These are phyloP conservation scores for Limonius californicus DNA, from an alignment of 1,140 invertebrate genomes.

Conservation along the genomic window DNA sequence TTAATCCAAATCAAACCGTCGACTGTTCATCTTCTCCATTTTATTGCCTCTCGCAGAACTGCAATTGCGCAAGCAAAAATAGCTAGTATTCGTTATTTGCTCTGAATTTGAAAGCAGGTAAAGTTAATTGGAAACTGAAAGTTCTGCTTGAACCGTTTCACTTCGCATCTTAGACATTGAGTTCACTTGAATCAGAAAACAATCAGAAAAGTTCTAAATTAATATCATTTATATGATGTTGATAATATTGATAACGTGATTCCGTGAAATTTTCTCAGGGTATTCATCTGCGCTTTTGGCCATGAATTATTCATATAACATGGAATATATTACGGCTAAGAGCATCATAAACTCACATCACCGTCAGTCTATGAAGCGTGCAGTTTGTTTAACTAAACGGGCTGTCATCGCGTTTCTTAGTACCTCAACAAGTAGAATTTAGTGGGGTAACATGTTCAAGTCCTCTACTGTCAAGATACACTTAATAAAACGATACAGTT, in stretches of 20 bases:
- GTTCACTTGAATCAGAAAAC: too few species aligned
- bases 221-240: not conserved
- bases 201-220: too few species aligned
- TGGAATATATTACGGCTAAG: constrained; percentile 3
- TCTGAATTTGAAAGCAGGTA: too few species aligned
- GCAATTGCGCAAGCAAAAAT: too few species aligned
- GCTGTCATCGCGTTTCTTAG: not conserved
- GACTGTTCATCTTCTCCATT: not conserved
- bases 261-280: too few species aligned
- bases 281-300: not conserved
- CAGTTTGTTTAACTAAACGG: constrained; percentile 7
- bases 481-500: too few species aligned
- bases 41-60: not conserved
- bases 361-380: constrained; percentile 2
- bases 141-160: too few species aligned
- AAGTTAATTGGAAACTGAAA: too few species aligned
- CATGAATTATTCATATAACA: constrained; percentile 4
- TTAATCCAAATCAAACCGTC: constrained; percentile 10
- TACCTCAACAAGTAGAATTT: not conserved
- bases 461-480: not conserved
- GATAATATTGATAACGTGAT: too few species aligned
- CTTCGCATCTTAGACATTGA: too few species aligned
- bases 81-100: too few species aligned
- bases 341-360: constrained; percentile 1
- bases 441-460: not conserved